Evolutionary conservation across 2,888 invertebrate species (phyloP).

Genomic region (Synanthedon myopaeformis): DNA sequence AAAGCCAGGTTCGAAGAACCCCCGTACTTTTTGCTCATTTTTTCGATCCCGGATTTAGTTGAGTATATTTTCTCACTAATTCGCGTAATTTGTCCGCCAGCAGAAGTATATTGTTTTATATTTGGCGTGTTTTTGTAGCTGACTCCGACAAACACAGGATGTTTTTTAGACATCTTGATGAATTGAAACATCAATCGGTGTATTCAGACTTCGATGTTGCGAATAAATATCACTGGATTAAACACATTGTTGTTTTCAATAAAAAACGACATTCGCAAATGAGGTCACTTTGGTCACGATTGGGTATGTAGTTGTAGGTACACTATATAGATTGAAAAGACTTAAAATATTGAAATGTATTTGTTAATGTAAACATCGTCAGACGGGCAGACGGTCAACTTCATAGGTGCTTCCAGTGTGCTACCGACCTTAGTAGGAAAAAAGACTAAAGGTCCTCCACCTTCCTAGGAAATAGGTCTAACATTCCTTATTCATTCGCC

Average conservation of each 20-base stretch:
- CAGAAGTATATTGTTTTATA: background rate
- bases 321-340: background rate
- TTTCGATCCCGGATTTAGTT: background rate
- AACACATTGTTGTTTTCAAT: conserved; percentile 9
- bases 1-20: background rate
- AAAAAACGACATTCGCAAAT: conserved; percentile 43
- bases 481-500: too few species aligned
- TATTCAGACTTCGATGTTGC: background rate
- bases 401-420: too few species aligned
- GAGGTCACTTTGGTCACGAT: conserved; percentile 34
- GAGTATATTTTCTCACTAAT: conserved; percentile 1
- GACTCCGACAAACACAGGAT: background rate
- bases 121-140: background rate
- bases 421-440: too few species aligned
- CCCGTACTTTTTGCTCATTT: background rate
- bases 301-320: conserved; percentile 1
- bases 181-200: conserved; percentile 17
- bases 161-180: conserved; percentile 10
- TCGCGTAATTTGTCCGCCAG: conserved; percentile 1
- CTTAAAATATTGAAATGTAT: background rate
- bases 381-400: too few species aligned
- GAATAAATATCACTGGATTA: background rate
- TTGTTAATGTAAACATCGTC: background rate
- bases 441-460: too few species aligned
- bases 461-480: too few species aligned